A percentile compares a stretch with the other conserved stretches of the same genome.
These are phyloP conservation scores for Halcyon leucocephala DNA, from an alignment of 2,797 vertebrate species.

Conservation along the genomic window DNA sequence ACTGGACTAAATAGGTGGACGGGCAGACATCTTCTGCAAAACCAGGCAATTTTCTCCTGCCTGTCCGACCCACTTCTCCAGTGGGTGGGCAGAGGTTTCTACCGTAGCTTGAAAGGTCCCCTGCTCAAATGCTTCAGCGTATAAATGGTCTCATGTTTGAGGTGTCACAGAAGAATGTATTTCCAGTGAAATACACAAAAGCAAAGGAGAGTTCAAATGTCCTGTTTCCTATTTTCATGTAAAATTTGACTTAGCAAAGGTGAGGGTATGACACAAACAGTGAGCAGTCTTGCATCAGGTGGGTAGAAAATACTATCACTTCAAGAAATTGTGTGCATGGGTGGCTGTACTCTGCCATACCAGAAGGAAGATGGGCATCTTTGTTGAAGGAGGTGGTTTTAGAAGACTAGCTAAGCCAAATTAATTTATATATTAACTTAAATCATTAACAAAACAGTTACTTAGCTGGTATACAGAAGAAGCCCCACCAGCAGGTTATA, in stretches of 20 bases:
- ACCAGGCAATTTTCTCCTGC: not conserved
- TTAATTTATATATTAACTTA: not conserved
- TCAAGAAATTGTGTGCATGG: rapidly evolving
- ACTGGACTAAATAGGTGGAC: too few species aligned
- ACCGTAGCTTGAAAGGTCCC: not conserved
- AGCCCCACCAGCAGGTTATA: not conserved
- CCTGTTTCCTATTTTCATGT: not conserved
- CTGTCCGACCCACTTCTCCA: not conserved
- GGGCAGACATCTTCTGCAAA: not conserved
- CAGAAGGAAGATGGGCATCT: not conserved
- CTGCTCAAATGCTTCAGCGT: not conserved
- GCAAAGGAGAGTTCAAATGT: not conserved
- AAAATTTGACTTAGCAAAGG: not conserved
- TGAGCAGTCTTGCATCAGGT: not conserved
- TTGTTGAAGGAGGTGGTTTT: not conserved
- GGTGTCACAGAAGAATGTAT: not conserved
- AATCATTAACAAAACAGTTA: not conserved
- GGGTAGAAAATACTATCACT: not conserved
- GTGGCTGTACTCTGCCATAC: not conserved
- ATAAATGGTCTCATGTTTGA: not conserved
- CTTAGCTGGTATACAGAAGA: not conserved
- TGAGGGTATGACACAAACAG: not conserved
- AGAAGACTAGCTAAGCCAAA: not conserved
- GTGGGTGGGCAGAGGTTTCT: not conserved
- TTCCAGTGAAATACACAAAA: not conserved